Evolutionary conservation across 2,888 invertebrate genomes (phyloP).

Genomic region (Gnatocerus cornutus): DNA sequence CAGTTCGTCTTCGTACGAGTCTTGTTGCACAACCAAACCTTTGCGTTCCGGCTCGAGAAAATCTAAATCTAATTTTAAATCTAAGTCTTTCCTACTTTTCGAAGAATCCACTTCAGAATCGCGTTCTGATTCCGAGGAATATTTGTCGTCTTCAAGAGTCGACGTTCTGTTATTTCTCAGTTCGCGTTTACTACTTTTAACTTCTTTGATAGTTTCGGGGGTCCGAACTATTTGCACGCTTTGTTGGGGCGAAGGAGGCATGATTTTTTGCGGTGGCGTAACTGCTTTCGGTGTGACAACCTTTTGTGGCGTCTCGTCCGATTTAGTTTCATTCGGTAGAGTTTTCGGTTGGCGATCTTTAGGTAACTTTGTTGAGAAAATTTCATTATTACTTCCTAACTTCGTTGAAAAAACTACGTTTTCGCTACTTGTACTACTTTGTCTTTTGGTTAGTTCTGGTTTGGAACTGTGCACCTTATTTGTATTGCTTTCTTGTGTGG

Average conservation of each 20-base stretch:
- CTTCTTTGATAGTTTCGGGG: background rate
- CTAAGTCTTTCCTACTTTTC: constrained; percentile 65
- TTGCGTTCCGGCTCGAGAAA: constrained; percentile 81
- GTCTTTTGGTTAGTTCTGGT: constrained; percentile 57
- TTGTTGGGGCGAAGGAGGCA: background rate
- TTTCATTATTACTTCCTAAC: constrained; percentile 80
- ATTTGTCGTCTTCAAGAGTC: constrained; percentile 72
- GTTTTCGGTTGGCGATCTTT: constrained; percentile 60
- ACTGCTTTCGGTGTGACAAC: background rate
- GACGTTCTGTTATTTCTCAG: constrained; percentile 60
- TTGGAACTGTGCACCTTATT: constrained; percentile 42
- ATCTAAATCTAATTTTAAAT: constrained; percentile 70
- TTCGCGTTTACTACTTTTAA: constrained; percentile 18
- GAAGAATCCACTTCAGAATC: constrained; percentile 75
- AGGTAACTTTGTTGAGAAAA: constrained; percentile 75
- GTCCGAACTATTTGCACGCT: background rate
- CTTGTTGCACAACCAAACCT: constrained; percentile 84
- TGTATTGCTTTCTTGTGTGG: constrained; percentile 53
- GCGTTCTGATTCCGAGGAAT: constrained; percentile 82
- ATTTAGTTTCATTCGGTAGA: background rate
- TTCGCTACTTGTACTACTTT: constrained; percentile 69
- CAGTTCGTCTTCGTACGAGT: constrained; percentile 88
- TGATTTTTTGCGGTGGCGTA: background rate
- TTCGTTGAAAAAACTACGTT: constrained; percentile 80
- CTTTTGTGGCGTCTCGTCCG: background rate